Evolutionary conservation across 2,888 invertebrate genomes (phyloP).

Genomic region (Aromia moschata): DNA sequence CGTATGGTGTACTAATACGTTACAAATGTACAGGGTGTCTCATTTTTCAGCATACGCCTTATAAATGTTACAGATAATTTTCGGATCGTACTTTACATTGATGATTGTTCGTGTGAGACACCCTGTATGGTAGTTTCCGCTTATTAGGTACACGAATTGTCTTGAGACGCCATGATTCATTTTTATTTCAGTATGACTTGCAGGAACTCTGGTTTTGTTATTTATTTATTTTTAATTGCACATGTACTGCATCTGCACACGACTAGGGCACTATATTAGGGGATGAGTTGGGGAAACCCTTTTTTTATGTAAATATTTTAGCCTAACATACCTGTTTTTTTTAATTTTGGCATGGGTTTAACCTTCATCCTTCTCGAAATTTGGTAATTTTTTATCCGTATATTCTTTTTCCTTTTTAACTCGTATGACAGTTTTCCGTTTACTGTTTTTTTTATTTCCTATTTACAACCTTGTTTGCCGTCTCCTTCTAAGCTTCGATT

Average conservation of each 20-base stretch:
- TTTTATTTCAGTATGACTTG: too few relatives aligned
- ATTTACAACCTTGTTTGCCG: slow-evolving; percentile 2
- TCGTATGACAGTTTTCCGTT: slow-evolving; percentile 2
- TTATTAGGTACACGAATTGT: too few relatives aligned
- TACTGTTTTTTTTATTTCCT: slow-evolving; percentile 13
- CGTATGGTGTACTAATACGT: not conserved
- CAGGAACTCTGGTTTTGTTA: too few relatives aligned
- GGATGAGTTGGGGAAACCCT: not conserved
- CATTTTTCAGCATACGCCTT: too few relatives aligned
- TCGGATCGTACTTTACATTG: too few relatives aligned
- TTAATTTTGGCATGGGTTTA: slow-evolving; percentile 2
- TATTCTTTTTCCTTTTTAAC: slow-evolving; percentile 10
- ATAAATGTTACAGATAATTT: too few relatives aligned
- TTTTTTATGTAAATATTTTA: not conserved
- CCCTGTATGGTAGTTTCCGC: too few relatives aligned
- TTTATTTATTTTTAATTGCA: too few relatives aligned
- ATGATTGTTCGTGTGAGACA: too few relatives aligned
- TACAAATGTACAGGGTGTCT: too few relatives aligned
- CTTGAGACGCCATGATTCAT: too few relatives aligned
- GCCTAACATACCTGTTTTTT: not conserved
- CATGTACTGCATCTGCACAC: not conserved
- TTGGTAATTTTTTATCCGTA: not conserved
- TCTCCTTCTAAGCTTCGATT: slow-evolving; percentile 5
- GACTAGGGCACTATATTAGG: not conserved
- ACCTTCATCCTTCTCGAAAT: not conserved